Base-by-base conservation (phyloP, 2,888 invertebrate species). In the Apamea sordens region DNA sequence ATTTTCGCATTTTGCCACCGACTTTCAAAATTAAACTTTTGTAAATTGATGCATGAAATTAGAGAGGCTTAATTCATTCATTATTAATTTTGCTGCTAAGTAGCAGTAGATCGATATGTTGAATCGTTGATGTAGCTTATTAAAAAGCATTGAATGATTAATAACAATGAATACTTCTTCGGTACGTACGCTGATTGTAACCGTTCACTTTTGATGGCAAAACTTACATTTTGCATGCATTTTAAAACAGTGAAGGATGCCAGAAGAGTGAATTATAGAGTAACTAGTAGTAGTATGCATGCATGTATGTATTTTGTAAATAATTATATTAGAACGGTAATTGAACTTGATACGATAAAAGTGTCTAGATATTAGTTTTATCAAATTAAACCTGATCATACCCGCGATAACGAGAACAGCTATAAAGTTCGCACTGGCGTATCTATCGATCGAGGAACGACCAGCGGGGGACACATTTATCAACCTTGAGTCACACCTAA, bases 401-500 rank as follows among this genome's bases (percentile, higher is more conserved):
- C 32, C 4, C 11, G 10, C 44, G n/a, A 61, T 68, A 68, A 18
- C 21, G 61, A 32, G 15, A 63, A 36, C 32, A 36, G 32, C n/a
- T n/a, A 64, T 44, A 24, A 73, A 81, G 32, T 56, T 81, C 53
- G 68, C 47, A 64, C 21, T 65, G 64, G 41, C 50, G n/a, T 24
- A 75, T 59, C 47, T 70, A 77, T 76, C 68, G 81, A 81, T 81
- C 77, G 67, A 53, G 15, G 61, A 41, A 61, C 59, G 44, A 72
- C 53, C 44, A 53, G 44, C 67, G 69, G 82, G 41, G 73, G 72
- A 77, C 65, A 72, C 71, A 80, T 72, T 81, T 28, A 77, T 81
- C 67, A 82, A 73, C 78, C 83, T 79, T 79, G 83, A 65, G 71
- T 63, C 79, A 79, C 67, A 79, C 83, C 36, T 75, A 79, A 64